Evolutionary conservation across 2,888 invertebrate species (phyloP).

Genomic region (Caradrina kadenii): DNA sequence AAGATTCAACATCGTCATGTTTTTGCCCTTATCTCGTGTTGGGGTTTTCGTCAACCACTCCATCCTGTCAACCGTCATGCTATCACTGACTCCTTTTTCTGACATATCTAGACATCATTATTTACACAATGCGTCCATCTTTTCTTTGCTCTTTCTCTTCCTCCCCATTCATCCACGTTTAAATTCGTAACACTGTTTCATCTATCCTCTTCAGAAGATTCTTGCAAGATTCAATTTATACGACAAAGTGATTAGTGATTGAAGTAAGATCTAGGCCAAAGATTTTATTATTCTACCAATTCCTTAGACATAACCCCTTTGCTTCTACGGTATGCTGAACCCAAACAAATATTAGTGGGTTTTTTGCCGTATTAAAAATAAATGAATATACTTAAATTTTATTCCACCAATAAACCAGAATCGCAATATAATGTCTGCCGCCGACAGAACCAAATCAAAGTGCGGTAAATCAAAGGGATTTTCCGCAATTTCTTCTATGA

Average conservation of each 20-base stretch:
- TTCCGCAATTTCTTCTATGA: conserved; percentile 45
- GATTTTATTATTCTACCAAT: background rate
- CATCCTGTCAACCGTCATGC: too few relatives aligned
- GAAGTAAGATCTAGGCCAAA: background rate
- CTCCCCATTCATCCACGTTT: too few relatives aligned
- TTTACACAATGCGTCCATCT: too few relatives aligned
- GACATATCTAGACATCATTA: too few relatives aligned
- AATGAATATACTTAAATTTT: background rate
- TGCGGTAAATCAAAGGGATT: conserved; percentile 55
- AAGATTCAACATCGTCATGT: background rate
- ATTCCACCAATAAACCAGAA: conserved; percentile 29
- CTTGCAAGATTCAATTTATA: background rate
- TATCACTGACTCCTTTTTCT: too few relatives aligned
- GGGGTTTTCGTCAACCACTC: too few relatives aligned
- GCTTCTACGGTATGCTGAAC: background rate
- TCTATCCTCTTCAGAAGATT: too few relatives aligned
- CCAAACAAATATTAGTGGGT: conserved; percentile 8
- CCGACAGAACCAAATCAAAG: conserved; percentile 53
- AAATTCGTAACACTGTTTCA: too few relatives aligned
- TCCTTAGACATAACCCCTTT: background rate
- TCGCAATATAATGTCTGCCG: conserved; percentile 40
- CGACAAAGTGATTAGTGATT: background rate
- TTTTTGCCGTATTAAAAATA: background rate
- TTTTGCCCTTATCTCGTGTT: too few relatives aligned
- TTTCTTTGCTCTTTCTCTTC: too few relatives aligned